These are phyloP conservation scores for Saguinus imperator DNA, from an alignment of 2,113 vertebrate species.

Conservation along the genomic window DNA sequence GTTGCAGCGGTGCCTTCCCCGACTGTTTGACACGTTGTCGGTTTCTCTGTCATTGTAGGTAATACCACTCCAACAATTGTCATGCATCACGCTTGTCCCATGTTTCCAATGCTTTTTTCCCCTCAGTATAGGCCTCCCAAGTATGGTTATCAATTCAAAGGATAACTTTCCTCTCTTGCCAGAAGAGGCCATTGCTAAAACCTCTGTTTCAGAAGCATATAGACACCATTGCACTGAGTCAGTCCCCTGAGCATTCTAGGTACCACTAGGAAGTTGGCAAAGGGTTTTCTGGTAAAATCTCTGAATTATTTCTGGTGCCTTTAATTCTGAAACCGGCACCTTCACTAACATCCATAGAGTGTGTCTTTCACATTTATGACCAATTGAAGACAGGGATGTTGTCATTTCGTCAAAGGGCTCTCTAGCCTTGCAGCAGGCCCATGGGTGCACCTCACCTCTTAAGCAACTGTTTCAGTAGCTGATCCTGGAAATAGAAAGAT, in stretches of 20 bases:
- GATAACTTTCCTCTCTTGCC: background rate
- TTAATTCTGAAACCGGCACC: background rate
- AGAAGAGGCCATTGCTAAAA: background rate
- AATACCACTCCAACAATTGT: background rate
- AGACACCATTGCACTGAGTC: background rate
- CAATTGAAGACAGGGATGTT: background rate
- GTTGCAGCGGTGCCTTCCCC: background rate
- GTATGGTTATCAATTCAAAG: background rate
- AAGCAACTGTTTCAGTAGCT: no score
- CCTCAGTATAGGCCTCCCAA: background rate
- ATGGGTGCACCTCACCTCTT: background rate
- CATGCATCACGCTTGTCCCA: background rate
- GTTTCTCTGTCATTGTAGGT: background rate
- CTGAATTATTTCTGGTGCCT: background rate
- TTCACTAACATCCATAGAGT: background rate
- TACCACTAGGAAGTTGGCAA: background rate
- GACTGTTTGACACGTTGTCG: background rate
- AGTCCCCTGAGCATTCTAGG: background rate
- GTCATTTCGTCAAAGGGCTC: background rate
- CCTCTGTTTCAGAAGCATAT: background rate
- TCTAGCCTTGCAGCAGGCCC: background rate
- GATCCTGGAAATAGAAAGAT: background rate
- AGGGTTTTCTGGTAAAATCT: background rate
- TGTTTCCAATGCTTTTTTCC: background rate
- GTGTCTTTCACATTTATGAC: background rate